phyloP scores from a whole-genome alignment of 2,113 vertebrate species.

The Tragulus kanchil region DNA sequence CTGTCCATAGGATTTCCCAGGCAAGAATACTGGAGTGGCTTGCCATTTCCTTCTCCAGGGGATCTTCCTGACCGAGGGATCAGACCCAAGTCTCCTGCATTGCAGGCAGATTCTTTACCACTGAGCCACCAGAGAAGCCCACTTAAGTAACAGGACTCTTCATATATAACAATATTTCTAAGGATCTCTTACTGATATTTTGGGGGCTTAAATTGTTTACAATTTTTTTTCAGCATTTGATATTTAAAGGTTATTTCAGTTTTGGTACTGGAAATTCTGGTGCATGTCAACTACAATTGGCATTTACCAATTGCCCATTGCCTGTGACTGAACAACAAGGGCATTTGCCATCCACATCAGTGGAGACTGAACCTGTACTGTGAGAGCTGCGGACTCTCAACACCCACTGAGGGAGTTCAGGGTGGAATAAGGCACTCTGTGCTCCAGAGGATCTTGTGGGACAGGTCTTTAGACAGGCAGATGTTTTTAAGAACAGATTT shows the following conservation, averaged over 20 bases:
- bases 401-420: no score
- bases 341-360: no score
- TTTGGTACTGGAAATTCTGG: not conserved
- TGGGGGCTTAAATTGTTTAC: not conserved
- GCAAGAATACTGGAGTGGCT: not conserved
- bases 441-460: no score
- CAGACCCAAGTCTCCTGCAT: accelerated
- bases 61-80: not conserved
- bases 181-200: not conserved
- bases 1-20: not conserved
- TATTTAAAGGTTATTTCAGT: not conserved
- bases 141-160: not conserved
- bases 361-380: no score
- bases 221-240: not conserved
- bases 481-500: no score
- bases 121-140: not conserved
- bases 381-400: no score
- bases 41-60: not conserved
- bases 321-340: no score
- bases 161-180: not conserved
- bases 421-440: no score
- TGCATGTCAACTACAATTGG: no score
- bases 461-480: no score
- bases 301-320: no score
- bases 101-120: not conserved